These are phyloP conservation scores for Epinephelus fuscoguttatus DNA, from an alignment of 2,113 vertebrate species.

Conservation along the genomic window DNA sequence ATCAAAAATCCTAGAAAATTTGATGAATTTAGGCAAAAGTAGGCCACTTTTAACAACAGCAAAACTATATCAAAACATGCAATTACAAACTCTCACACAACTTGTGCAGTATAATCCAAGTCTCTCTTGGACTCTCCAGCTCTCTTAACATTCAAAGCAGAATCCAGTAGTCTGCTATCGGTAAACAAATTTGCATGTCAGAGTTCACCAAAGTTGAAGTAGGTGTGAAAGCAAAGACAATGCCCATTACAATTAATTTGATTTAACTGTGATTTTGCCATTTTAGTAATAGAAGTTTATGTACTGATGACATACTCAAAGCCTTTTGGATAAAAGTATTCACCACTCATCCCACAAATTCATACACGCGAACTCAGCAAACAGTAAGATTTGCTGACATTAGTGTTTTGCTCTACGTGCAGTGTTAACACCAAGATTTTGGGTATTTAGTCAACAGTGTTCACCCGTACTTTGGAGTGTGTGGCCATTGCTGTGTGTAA, in stretches of 20 bases:
- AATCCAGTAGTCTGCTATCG: no score
- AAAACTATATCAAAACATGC: no score
- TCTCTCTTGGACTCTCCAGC: neutral
- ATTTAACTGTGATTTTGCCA: no score
- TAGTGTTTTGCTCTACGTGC: slow-evolving; percentile 33
- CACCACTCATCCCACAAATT: neutral
- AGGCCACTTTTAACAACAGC: no score
- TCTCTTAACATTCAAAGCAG: neutral
- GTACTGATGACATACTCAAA: neutral
- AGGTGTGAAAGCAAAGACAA: neutral
- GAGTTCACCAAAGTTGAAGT: neutral
- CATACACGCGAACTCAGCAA: slow-evolving; percentile 8
- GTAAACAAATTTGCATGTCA: no score
- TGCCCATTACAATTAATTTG: no score
- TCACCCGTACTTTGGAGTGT: slow-evolving; percentile 62
- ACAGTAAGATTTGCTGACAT: slow-evolving; percentile 35
- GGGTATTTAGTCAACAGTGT: slow-evolving; percentile 41
- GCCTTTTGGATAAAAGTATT: neutral
- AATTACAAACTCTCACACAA: no score
- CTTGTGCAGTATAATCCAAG: no score
- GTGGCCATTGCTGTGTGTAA: slow-evolving; percentile 72
- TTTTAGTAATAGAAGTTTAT: neutral
- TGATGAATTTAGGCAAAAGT: no score
- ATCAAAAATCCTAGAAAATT: no score
- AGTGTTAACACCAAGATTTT: slow-evolving; percentile 30